phyloP scores from a whole-genome alignment of 2,113 vertebrate genomes.

The Lathamus discolor region DNA sequence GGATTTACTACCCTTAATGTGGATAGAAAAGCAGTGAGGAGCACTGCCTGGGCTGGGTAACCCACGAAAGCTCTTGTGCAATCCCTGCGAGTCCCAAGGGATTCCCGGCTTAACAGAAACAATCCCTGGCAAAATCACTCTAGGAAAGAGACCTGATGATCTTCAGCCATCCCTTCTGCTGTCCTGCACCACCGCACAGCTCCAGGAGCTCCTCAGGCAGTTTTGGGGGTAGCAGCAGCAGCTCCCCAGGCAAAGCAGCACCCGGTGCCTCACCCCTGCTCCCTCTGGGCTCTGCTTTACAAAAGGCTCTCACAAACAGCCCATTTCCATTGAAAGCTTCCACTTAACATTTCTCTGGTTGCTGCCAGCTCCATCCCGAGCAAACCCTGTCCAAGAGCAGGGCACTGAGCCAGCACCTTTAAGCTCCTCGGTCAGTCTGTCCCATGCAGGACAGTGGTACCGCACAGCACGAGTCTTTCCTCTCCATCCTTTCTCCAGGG shows the following conservation, averaged over 20 bases:
- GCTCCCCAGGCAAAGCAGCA: not conserved
- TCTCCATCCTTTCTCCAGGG: not conserved
- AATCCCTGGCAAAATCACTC: not conserved
- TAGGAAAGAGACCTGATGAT: not conserved
- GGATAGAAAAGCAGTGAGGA: not conserved
- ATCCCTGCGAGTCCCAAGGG: not conserved
- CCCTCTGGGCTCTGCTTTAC: not conserved
- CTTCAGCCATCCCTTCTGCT: not conserved
- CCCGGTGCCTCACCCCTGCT: fast-evolving
- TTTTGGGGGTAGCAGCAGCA: not conserved
- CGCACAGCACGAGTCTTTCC: not conserved
- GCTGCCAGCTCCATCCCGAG: not conserved
- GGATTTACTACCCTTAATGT: not conserved
- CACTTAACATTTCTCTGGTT: not conserved
- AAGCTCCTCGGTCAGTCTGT: not conserved
- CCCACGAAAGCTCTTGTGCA: not conserved
- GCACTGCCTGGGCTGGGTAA: not conserved
- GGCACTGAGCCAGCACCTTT: not conserved
- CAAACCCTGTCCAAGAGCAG: not conserved
- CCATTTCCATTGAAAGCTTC: not conserved
- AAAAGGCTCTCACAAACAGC: not conserved
- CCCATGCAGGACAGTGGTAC: not conserved
- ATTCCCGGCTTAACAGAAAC: not conserved
- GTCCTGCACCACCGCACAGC: not conserved
- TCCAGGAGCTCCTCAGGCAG: not conserved